phyloP scores from a whole-genome alignment of 2,797 vertebrate species.

The Anguilla marmorata region DNA sequence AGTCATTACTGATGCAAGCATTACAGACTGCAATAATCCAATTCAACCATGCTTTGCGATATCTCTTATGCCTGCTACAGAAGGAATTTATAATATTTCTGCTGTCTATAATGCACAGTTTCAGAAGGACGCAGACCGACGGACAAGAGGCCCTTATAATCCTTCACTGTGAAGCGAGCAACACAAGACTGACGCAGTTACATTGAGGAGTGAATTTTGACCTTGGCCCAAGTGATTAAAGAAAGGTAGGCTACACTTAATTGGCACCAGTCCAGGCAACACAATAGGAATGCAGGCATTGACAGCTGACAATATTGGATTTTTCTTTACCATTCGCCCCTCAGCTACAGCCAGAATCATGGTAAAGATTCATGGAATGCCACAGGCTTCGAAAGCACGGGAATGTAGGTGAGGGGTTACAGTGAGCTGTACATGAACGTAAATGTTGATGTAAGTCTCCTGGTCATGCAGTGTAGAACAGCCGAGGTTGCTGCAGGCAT shows the following conservation, averaged over 20 bases:
- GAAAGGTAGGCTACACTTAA: slow-evolving; percentile 46
- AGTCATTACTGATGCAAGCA: slow-evolving; percentile 71
- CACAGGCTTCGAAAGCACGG: slow-evolving; percentile 52
- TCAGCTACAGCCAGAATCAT: slow-evolving; percentile 67
- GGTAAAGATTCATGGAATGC: slow-evolving; percentile 76
- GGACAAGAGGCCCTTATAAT: slow-evolving; percentile 50
- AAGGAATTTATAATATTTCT: slow-evolving; percentile 70
- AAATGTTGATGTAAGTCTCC: slow-evolving; percentile 77
- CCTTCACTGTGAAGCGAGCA: slow-evolving; percentile 37
- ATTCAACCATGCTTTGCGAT: slow-evolving; percentile 73
- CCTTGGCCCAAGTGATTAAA: slow-evolving; percentile 53
- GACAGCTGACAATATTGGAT: slow-evolving; percentile 75
- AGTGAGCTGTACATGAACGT: slow-evolving; percentile 78
- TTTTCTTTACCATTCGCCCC: slow-evolving; percentile 74
- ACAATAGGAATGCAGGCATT: slow-evolving; percentile 70
- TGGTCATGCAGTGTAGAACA: slow-evolving; percentile 75
- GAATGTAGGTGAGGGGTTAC: slow-evolving; percentile 55
- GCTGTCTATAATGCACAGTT: slow-evolving; percentile 69
- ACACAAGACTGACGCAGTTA: slow-evolving; percentile 42
- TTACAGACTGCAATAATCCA: slow-evolving; percentile 61
- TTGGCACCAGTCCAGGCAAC: slow-evolving; percentile 60
- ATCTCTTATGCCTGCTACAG: slow-evolving; percentile 59
- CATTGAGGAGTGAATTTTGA: slow-evolving; percentile 53
- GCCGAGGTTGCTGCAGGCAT: slow-evolving; percentile 79
- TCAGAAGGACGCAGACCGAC: slow-evolving; percentile 62